phyloP scores from a whole-genome alignment of 2,113 vertebrate genomes.

The Petromus typicus region DNA sequence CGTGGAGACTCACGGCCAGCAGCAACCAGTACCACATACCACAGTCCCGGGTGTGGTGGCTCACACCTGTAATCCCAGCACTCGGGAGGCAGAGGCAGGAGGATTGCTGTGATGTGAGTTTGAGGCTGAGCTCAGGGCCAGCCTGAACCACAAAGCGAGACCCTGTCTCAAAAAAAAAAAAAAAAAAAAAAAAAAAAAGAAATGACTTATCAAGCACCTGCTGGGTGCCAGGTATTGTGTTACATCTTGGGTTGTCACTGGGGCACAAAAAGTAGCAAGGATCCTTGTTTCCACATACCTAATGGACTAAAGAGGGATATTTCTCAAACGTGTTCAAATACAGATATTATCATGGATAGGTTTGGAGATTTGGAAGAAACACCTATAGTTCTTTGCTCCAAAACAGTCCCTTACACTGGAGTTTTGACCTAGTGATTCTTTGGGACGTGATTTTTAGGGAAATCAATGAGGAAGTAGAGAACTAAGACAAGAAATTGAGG shows the following conservation, averaged over 20 bases:
- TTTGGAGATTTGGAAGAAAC: not conserved
- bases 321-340: not conserved
- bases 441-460: slow-evolving; percentile 8
- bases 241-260: not conserved
- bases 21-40: too few species aligned
- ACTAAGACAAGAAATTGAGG: not conserved
- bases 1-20: too few species aligned
- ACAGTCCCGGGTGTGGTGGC: too few species aligned
- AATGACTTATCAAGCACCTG: not conserved
- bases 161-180: too few species aligned
- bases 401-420: not conserved
- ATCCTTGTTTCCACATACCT: not conserved
- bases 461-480: not conserved
- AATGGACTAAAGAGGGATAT: not conserved
- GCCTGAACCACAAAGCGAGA: too few species aligned
- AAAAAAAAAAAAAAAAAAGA: too few species aligned
- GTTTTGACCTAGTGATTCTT: not conserved
- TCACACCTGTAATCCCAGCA: too few species aligned
- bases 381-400: not conserved
- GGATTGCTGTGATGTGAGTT: too few species aligned
- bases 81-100: too few species aligned
- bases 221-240: not conserved
- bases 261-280: not conserved
- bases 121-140: too few species aligned
- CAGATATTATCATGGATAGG: not conserved